Evolutionary conservation across 2,888 invertebrate genomes (phyloP), one percentile per base, ranked within the genome.

Genomic region (Andricus quercusramuli): DNA sequence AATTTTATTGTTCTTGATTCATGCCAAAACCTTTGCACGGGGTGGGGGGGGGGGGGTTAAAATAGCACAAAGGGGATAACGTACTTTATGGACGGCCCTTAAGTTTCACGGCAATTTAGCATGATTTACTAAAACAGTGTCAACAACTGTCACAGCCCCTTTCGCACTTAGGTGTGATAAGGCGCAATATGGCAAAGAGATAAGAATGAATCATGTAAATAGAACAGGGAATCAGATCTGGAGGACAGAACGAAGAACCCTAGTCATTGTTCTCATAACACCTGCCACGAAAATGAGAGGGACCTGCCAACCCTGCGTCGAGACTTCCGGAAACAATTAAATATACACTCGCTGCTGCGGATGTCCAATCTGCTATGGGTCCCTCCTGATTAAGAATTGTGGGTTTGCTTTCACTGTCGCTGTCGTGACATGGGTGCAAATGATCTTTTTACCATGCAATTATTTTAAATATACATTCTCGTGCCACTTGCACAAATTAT

Each of bases 231-330:
- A 83, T 85, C 80, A 81, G 82, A 82, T 68, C 79, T 66, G 29
- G 82, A 82, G 83, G 83, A 82, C 79, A 41, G 67, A 67, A 65
- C 68, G 79, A 81, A 81, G 79, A 83, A 80, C 77, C 81, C 81
- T 78, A 66, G 22, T 68, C 59, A 78, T 85, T 81, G 82, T 85
- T 84, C 81, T 82, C 83, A 83, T 83, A 82, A 81, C 85, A 85
- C 83, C 85, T 85, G 85, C 83, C 80, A 83, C 81, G 80, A 83
- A 85, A 83, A 84, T 82, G 79, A 67, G 67, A 37, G 56, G 70
- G 81, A 82, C 68, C 83, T 83, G 80, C 80, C 77, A 80, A 79
- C 78, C 82, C 82, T 81, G 80, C 82, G 79, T 77, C 82, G 22
- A 68, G 68, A 76, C 78, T 83, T 66, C 81, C 85, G 85, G 83